Evolutionary conservation across 1,140 invertebrate species (phyloP).

Genomic region (Aphaenogaster ashmeadi): DNA sequence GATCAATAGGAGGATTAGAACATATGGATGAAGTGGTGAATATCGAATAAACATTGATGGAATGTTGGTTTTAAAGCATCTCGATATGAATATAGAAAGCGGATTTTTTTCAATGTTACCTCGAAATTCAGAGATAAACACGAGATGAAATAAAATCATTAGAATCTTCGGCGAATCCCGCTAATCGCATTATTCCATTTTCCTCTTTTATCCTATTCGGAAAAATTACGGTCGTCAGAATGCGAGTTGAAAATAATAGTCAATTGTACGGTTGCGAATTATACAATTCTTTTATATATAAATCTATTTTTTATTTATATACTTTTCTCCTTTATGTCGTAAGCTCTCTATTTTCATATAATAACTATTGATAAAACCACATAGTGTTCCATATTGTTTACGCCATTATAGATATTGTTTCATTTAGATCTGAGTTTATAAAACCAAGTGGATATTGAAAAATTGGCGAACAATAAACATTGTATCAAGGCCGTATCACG

Average conservation of each 20-base stretch:
- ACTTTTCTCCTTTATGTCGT: neutral
- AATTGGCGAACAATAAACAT: slow-evolving; percentile 12
- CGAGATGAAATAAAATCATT: slow-evolving; percentile 35
- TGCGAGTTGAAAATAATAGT: neutral
- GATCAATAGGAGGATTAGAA: slow-evolving; percentile 26
- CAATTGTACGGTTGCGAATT: neutral
- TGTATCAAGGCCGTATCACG: slow-evolving; percentile 42
- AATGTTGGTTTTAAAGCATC: slow-evolving; percentile 11
- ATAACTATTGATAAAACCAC: slow-evolving; percentile 4
- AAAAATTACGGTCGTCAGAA: slow-evolving; percentile 2
- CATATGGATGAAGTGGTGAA: neutral
- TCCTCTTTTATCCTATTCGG: neutral
- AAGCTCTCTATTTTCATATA: neutral
- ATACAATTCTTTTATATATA: neutral
- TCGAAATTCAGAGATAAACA: slow-evolving; percentile 7
- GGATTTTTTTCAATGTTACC: slow-evolving; percentile 15
- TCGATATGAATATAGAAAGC: neutral
- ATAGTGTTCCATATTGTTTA: neutral
- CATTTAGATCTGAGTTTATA: slow-evolving; percentile 10
- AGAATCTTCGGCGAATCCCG: neutral
- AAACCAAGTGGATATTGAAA: slow-evolving; percentile 26
- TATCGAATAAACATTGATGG: slow-evolving; percentile 23
- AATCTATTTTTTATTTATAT: neutral
- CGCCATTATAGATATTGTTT: slow-evolving; percentile 8
- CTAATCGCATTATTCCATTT: slow-evolving; percentile 35